Conservation (phyloP, 1,140 invertebrate genomes). For the Paracyclopina nana region DNA sequence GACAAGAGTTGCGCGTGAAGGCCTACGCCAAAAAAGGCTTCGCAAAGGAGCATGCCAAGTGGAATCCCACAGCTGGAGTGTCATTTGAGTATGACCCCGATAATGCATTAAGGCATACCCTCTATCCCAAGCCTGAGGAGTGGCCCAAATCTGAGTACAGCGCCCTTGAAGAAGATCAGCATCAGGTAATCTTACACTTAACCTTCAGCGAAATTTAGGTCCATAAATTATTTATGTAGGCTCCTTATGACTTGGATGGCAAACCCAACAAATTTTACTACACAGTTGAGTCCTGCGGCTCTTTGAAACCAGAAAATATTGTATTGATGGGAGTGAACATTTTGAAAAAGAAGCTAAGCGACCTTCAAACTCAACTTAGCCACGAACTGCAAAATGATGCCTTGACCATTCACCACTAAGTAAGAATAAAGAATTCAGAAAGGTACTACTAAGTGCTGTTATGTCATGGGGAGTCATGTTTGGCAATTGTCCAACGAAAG, state of each 20-base stretch:
- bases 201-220: slow-evolving; percentile 17
- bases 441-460: no score
- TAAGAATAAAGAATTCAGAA: no score
- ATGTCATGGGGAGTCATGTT: no score
- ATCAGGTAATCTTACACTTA: background rate
- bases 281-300: slow-evolving; percentile 86
- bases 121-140: slow-evolving; percentile 92
- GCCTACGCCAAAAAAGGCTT: slow-evolving; percentile 92
- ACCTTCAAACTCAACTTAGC: slow-evolving; percentile 75
- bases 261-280: slow-evolving; percentile 95
- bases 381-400: slow-evolving; percentile 62
- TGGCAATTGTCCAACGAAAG: no score
- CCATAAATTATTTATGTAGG: slow-evolving; percentile 48
- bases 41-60: slow-evolving; percentile 99
- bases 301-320: slow-evolving; percentile 88
- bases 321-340: slow-evolving; percentile 79
- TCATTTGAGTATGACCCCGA: slow-evolving; percentile 99
- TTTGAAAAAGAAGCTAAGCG: slow-evolving; percentile 86
- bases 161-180: slow-evolving; percentile 62
- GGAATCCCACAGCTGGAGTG: slow-evolving; percentile 96
- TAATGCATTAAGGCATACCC: slow-evolving; percentile 85
- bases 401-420: slow-evolving; percentile 20
- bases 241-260: slow-evolving; percentile 71
- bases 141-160: slow-evolving; percentile 98
- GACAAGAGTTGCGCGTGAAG: slow-evolving; percentile 83